Evolutionary conservation across 1,140 invertebrate genomes (phyloP).

Genomic region (Bombyx mandarina): DNA sequence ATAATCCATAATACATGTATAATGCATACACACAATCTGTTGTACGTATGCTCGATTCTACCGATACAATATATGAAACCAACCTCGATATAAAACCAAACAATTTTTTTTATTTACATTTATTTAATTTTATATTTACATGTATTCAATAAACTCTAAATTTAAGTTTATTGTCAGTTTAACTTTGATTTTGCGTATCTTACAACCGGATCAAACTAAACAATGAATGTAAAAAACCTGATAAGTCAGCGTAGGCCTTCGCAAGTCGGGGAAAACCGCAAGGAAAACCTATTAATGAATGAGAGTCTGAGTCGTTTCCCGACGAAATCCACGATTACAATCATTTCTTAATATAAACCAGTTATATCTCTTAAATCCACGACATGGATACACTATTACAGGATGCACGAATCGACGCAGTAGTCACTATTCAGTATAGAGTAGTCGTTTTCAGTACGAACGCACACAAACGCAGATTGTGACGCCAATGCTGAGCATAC

Average conservation of each 20-base stretch:
- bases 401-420: neutral
- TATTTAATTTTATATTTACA: too few species aligned
- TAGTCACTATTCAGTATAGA: neutral
- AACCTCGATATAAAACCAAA: too few species aligned
- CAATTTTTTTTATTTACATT: too few species aligned
- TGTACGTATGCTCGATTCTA: too few species aligned
- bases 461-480: constrained; percentile 19
- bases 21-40: too few species aligned
- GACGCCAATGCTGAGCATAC: constrained; percentile 43
- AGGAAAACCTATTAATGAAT: too few species aligned
- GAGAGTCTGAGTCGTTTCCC: too few species aligned
- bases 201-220: neutral
- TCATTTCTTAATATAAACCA: neutral
- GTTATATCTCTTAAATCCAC: neutral
- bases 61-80: too few species aligned
- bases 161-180: neutral
- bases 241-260: too few species aligned
- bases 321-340: neutral
- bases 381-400: neutral
- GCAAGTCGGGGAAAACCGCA: neutral
- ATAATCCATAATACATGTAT: too few species aligned
- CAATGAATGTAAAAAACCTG: neutral
- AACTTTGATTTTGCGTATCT: neutral
- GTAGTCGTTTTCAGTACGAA: neutral
- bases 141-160: too few species aligned